Evolutionary conservation across 1,140 invertebrate species (phyloP), one percentile per base, ranked within the genome.

Genomic region (Condylostylus longicornis): DNA sequence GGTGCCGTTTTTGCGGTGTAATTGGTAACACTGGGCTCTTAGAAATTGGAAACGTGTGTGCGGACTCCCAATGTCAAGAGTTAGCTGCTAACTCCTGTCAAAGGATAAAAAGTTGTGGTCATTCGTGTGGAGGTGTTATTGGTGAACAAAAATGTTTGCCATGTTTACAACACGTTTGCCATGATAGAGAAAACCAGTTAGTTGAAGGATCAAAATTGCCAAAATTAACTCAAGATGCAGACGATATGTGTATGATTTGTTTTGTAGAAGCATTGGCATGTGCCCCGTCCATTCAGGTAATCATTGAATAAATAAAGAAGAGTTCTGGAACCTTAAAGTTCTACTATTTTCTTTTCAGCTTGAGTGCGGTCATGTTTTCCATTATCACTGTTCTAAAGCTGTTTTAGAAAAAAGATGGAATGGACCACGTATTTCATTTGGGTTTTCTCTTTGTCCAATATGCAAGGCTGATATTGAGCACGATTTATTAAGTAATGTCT

Each of bases 221-320:
- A 0, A 58, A 57, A n/a, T 62, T 91, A 12, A 81, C 82, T 18
- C 91, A 96, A 64, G 93, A 98, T 62, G 87, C 87, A 1, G 93
- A 98, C 53, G 93, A 98, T 53, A 95, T 98, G 88, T 98, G 94
- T 63, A 97, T 97, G 88, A 93, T 98, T 42, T 98, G 94, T 57
- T 98, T 98, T 61, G 93, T 87, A 0, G 93, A 98, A 56, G 87
- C 93, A 1, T 63, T 98, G 4, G 82, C 87, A 15, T 89, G 82
- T 44, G 90, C 91, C 1, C 94, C 94, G 12, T 85, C 89, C n/a
- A 79, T 97, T 53, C 82, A 83, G 66, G 79, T 81, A 54, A 45
- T 42, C 44, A 35, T 19, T 15, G n/a, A 27, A 10, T 36, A 13
- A 18, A 14, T 35, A 4, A n/a, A 12, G 12, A 21, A 32, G 19